Evolutionary conservation across 2,888 invertebrate species (phyloP), one percentile per base, ranked within the genome.

Genomic region (Hydroisotoma schaefferi): DNA sequence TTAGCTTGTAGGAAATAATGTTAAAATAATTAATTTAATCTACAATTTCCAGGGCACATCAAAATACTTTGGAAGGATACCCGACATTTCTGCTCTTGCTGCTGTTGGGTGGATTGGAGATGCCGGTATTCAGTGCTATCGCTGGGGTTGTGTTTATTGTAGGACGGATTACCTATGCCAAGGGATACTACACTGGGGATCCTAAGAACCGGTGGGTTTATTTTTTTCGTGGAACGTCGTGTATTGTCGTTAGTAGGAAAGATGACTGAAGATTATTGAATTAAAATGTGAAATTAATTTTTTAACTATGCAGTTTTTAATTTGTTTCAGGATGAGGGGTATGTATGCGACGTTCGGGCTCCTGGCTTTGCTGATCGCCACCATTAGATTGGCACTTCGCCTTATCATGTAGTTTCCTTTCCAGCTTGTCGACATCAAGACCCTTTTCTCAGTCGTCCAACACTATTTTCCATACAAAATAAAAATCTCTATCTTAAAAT

Each of bases 101-200:
- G 59, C 65, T 78, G 10, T 58, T 78, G 55, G 78, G 78, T 40
- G 80, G 80, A 18, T 72, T 80, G 15, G 75, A 77, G 59, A 75
- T 76, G 72, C 80, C 80, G 2, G 75, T 78, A 20, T 63, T 77
- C 46, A 74, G 75, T 58, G 76, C 79, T 38, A 68, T 74, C n/a
- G 76, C 74, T 59, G 80, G 79, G 20, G 61, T 75, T n/a, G 68
- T 78, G n/a, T 79, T 75, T 75, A 73, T 80, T 28, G 67, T 74
- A 2, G 77, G 78, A 23, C 73, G 79, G 59, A 71, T 80, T 37
- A 75, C 75, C 5, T 80, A 79, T 74, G 78, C 80, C 6, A 69
- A 75, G 40, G 80, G 80, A 8, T 72, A 72, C 28, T 67, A 70
- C 48, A 68, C 69, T 10, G 72, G 72, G 6, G 71, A 71, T 33